A percentile compares a stretch with the other conserved stretches of the same genome.
These are phyloP conservation scores for Notothenia coriiceps DNA, from an alignment of 2,113 vertebrate species.

Conservation along the genomic window DNA sequence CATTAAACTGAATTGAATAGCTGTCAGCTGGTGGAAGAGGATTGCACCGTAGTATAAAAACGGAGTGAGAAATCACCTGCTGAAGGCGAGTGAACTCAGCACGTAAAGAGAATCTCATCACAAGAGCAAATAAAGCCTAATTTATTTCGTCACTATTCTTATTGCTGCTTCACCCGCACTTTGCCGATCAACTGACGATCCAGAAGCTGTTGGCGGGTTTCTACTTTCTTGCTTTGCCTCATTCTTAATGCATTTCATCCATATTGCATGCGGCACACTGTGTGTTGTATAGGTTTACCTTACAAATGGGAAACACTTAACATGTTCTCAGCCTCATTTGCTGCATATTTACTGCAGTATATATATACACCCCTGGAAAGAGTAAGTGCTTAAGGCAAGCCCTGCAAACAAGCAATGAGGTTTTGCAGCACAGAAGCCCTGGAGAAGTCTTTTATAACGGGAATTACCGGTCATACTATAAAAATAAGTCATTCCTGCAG, in stretches of 20 bases:
- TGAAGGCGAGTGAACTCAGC: not conserved
- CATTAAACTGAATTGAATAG: not conserved
- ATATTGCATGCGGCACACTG: constrained; percentile 58
- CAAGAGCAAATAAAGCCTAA: not conserved
- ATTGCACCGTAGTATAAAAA: not conserved
- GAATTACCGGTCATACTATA: too few relatives aligned
- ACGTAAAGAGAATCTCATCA: constrained; percentile 16
- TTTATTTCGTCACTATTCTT: not conserved
- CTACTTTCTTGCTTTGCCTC: constrained; percentile 6
- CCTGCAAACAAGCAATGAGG: constrained; percentile 1
- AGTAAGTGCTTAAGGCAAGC: constrained; percentile 1
- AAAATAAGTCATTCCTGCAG: too few relatives aligned
- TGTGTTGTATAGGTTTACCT: constrained; percentile 26
- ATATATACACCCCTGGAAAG: not conserved
- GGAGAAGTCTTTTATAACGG: not conserved
- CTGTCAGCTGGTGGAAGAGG: not conserved
- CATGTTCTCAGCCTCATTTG: constrained; percentile 1
- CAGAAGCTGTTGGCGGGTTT: not conserved
- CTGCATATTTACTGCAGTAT: not conserved
- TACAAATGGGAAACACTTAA: constrained; percentile 34
- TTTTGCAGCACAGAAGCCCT: not conserved
- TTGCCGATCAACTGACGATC: not conserved
- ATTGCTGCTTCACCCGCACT: not conserved
- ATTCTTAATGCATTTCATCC: constrained; percentile 71
- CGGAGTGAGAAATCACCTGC: not conserved